Evolutionary conservation across 1,140 invertebrate species (phyloP).

Genomic region (Physella acuta): DNA sequence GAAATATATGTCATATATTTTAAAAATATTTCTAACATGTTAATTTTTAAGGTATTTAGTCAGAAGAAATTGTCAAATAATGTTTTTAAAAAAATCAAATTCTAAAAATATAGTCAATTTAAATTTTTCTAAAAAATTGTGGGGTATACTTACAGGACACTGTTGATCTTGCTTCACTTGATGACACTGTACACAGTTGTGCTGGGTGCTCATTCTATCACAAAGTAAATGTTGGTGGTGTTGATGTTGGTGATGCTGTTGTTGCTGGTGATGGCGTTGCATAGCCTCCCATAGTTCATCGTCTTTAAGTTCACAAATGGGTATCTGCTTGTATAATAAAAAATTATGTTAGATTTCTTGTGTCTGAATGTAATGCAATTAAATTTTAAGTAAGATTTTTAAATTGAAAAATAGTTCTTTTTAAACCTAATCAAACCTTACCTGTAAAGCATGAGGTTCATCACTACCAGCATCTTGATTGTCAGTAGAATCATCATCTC

Average conservation of each 20-base stretch:
- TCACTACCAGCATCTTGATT: constrained; percentile 29
- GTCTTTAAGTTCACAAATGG: constrained; percentile 8
- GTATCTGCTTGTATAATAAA: background rate
- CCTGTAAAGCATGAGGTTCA: constrained; percentile 22
- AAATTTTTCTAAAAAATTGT: background rate
- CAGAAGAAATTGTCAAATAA: too few relatives aligned
- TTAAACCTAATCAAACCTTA: too few relatives aligned
- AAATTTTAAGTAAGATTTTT: too few relatives aligned
- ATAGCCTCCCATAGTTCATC: constrained; percentile 15
- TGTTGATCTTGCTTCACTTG: background rate
- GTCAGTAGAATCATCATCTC: constrained; percentile 37
- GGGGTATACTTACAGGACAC: constrained; percentile 11
- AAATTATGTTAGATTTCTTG: background rate
- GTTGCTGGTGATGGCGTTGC: constrained; percentile 4
- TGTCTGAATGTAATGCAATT: background rate
- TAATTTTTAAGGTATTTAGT: too few relatives aligned
- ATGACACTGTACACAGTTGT: constrained; percentile 13
- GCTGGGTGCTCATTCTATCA: constrained; percentile 2
- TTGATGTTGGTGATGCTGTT: constrained; percentile 9
- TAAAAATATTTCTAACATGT: background rate
- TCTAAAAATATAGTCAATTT: background rate
- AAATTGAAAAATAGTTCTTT: too few relatives aligned
- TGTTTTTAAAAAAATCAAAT: background rate
- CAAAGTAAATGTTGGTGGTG: too few relatives aligned
- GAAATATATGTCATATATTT: too few relatives aligned